These are phyloP conservation scores for Siniperca knerii DNA, from an alignment of 2,113 vertebrate species.

Conservation along the genomic window DNA sequence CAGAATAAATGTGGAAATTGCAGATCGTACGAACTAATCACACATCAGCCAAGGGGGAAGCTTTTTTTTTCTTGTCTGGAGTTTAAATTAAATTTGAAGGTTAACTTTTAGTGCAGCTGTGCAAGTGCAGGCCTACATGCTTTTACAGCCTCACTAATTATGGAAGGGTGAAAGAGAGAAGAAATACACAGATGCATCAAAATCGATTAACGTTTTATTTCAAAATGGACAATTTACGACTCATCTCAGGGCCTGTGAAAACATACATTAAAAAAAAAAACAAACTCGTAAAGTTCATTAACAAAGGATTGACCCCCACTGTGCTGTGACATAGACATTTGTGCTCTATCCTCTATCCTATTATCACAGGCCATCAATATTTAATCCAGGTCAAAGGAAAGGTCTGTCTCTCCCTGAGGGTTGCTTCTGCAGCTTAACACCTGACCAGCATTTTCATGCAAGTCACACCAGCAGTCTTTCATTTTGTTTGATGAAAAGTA, in stretches of 20 bases:
- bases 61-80: constrained; percentile 4
- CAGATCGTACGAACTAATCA: constrained; percentile 49
- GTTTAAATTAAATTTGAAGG: constrained; percentile 65
- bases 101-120: constrained; percentile 57
- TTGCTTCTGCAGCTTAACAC: constrained; percentile 7
- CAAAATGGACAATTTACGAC: constrained; percentile 13
- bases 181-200: neutral
- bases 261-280: neutral
- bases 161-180: neutral
- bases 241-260: neutral
- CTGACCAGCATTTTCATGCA: constrained; percentile 20
- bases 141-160: constrained; percentile 20
- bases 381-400: constrained; percentile 65
- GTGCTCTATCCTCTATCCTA: constrained; percentile 27
- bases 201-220: constrained; percentile 20
- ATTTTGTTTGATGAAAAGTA: neutral
- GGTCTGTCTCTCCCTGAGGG: constrained; percentile 8
- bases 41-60: constrained; percentile 3
- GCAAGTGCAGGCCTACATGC: neutral
- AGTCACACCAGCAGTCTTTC: neutral
- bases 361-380: constrained; percentile 64
- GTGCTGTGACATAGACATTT: constrained; percentile 22
- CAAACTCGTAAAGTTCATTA: constrained; percentile 12
- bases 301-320: constrained; percentile 31
- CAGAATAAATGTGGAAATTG: constrained; percentile 4